Percentiles rank a stretch among this genome's conserved stretches.
Conservation (phyloP, 2,888 invertebrate genomes). For the Tillus elongatus region DNA sequence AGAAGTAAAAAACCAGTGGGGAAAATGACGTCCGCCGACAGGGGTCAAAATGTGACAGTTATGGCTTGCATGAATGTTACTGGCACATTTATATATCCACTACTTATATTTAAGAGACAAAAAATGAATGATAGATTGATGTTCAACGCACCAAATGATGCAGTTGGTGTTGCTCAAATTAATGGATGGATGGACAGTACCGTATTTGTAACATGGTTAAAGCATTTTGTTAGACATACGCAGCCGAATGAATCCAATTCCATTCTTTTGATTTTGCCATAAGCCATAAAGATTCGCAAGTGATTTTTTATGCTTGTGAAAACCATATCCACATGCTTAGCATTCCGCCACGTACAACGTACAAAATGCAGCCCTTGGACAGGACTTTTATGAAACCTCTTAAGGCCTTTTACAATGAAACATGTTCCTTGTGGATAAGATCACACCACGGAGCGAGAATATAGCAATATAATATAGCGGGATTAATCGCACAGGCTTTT, state of each 20-base stretch:
- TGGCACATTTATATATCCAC: too few species aligned
- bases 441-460: slow-evolving; percentile 11
- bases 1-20: too few species aligned
- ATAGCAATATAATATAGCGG: neutral
- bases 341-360: slow-evolving; percentile 17
- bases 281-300: slow-evolving; percentile 14
- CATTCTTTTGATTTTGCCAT: neutral
- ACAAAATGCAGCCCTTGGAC: slow-evolving; percentile 17
- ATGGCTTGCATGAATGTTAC: too few species aligned
- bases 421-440: slow-evolving; percentile 15
- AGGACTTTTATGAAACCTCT: slow-evolving; percentile 14
- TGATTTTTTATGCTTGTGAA: slow-evolving; percentile 15
- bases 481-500: too few species aligned
- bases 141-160: slow-evolving; percentile 18
- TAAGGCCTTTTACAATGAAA: slow-evolving; percentile 7
- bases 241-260: too few species aligned
- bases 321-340: slow-evolving; percentile 19
- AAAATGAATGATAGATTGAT: slow-evolving; percentile 19
- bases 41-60: too few species aligned
- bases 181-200: neutral
- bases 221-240: too few species aligned
- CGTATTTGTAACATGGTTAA: too few species aligned
- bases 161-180: slow-evolving; percentile 12
- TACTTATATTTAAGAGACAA: slow-evolving; percentile 20
- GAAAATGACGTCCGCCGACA: too few species aligned